Conservation (phyloP, 2,113 vertebrate species). For the Etia nguti region DNA sequence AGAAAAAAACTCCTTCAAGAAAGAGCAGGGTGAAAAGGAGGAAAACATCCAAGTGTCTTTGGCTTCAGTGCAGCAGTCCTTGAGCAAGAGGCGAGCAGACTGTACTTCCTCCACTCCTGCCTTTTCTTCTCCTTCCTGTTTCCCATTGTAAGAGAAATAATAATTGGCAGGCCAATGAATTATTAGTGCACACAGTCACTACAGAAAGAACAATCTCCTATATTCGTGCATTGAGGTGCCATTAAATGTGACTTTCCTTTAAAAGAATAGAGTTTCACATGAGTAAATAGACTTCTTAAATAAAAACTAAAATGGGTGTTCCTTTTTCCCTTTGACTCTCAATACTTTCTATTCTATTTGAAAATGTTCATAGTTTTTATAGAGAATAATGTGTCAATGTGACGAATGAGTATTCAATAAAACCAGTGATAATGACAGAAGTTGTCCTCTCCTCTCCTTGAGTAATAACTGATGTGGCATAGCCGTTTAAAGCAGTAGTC, state of each 20-base stretch:
- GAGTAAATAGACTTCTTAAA: constrained; percentile 49
- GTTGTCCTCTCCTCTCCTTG: constrained; percentile 69
- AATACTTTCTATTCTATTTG: constrained; percentile 48
- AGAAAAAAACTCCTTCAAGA: constrained; percentile 52
- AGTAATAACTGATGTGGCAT: constrained; percentile 59
- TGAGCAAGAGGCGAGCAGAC: constrained; percentile 28
- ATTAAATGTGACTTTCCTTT: constrained; percentile 60
- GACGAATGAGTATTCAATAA: constrained; percentile 62
- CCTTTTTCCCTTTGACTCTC: constrained; percentile 17
- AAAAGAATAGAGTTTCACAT: constrained; percentile 54
- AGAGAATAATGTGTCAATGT: constrained; percentile 59
- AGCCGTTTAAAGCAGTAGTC: constrained; percentile 39
- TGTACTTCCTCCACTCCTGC: constrained; percentile 38
- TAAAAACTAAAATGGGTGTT: constrained; percentile 37
- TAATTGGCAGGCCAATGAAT: constrained; percentile 71
- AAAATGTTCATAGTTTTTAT: constrained; percentile 51
- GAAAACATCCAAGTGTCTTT: constrained; percentile 65
- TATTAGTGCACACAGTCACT: constrained; percentile 54
- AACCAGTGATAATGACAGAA: constrained; percentile 59
- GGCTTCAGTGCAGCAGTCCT: constrained; percentile 57
- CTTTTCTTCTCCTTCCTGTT: constrained; percentile 32
- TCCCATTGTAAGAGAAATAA: constrained; percentile 46
- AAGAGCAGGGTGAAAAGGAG: constrained; percentile 31
- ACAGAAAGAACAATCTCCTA: constrained; percentile 48
- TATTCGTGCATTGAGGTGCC: constrained; percentile 20